Conservation (phyloP, 2,797 vertebrate genomes). For the Trematomus bernacchii region DNA sequence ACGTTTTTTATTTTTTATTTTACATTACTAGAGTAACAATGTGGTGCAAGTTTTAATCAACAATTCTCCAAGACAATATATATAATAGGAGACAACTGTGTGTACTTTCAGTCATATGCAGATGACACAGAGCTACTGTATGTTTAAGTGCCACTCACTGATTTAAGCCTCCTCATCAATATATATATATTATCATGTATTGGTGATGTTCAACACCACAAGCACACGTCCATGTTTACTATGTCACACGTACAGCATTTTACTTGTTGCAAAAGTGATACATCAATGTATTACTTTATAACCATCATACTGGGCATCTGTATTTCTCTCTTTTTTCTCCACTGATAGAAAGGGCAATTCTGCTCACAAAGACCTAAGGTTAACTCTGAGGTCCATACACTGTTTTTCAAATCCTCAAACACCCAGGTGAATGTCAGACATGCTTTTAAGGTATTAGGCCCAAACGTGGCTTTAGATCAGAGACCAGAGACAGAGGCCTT, state of each 20-base stretch:
- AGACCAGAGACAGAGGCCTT: conserved; percentile 16
- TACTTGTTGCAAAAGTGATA: not conserved
- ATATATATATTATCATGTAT: not conserved
- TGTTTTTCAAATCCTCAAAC: not conserved
- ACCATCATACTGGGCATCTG: not conserved
- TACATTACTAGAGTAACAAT: not conserved
- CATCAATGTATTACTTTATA: not conserved
- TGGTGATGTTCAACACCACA: not conserved
- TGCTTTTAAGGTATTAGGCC: conserved; percentile 28
- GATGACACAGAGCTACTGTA: conserved; percentile 2
- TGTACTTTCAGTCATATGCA: not conserved
- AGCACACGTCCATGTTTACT: not conserved
- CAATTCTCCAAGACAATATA: not conserved
- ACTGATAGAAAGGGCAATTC: not conserved
- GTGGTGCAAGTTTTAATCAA: not conserved
- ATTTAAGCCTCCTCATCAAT: not conserved
- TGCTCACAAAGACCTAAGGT: not conserved
- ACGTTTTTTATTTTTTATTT: not conserved
- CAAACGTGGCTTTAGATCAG: not conserved
- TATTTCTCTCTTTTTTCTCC: not conserved
- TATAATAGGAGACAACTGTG: not conserved
- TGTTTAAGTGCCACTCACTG: not conserved
- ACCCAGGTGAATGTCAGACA: conserved; percentile 15
- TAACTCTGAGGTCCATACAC: not conserved
- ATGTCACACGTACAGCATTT: not conserved